Base-by-base conservation (phyloP, 1,140 invertebrate species). In the Apocrypta bakeri region DNA sequence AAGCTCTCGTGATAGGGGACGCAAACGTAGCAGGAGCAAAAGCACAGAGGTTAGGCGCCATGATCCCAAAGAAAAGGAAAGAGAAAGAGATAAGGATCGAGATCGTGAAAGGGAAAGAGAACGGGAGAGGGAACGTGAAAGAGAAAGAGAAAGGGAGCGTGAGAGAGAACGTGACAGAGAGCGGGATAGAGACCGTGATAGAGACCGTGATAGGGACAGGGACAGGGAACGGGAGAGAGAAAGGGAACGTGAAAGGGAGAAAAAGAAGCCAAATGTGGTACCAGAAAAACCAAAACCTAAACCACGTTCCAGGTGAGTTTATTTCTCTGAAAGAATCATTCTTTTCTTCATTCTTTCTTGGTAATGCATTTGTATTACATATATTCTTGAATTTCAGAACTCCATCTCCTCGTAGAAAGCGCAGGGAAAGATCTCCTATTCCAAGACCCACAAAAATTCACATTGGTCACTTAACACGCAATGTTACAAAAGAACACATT, bases 401-500 rank as follows among this genome's bases (percentile, higher is more conserved):
- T 21, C 91, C 93, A 21, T 93, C 93, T 4, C 93, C 93, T 24
- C 90, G 93, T 29, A 89, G 93, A 63, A 94, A 95, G 85, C 92
- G 94, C 1, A 95, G 96, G 17, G 96, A 97, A 86, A 94, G 96
- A 68, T 97, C 97, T 3, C 96, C 97, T 1, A 96, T 96, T 48
- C 97, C 97, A 1, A 94, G 96, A 69, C 96, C 97, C 0, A 95
- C 96, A 21, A 97, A 98, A 89, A 98, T 99, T 87, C 98, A 99
- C 89, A 96, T 99, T 84, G 98, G 97, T 1, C 94, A 96, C 27
- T 90, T 99, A 37, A 98, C 98, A 0, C 92, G 97, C 33, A 99
- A 99, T 91, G 97, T 99, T 0, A 97, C 95, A 73, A 96, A 96
- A 90, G 97, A 99, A 17, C 98, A 99, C 90, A 94, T 99, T 25